Base-by-base conservation (phyloP, 2,797 vertebrate genomes). In the Mormyrops boulengeri region DNA sequence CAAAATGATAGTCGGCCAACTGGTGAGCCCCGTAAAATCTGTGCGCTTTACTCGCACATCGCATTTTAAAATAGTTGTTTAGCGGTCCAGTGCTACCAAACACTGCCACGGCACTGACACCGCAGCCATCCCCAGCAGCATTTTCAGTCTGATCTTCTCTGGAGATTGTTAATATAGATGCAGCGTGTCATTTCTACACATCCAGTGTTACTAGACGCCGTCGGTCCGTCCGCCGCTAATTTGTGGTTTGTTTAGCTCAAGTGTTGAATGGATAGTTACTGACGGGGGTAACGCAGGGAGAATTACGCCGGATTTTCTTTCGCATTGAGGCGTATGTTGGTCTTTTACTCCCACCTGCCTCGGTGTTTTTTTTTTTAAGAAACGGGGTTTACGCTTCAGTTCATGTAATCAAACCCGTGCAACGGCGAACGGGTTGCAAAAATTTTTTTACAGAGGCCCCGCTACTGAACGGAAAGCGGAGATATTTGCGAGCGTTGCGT, bases 191-290 rank as follows among this genome's bases (percentile, higher is more conserved):
- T 47, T 82, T 47, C 77, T 47, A 44, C 41, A 82, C 77, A n/a
- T 47, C 77, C 38, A 5, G 19, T 17, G 34, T 38, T 17, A 38
- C 34, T 38, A 38, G 69, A 38, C 69, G 77, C 77, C 41, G 77
- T 82, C 77, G 77, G 38, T 82, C 77, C 19, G 77, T 47, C 69
- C 69, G 69, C 69, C 69, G 69, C 69, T 73, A 73, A 73, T 73
- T 73, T 73, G 69, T 38, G 69, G 12, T 41, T 34, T 34, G 26
- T 34, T 73, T 73, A 73, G 30, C 14, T 38, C 69, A 17, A 73
- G 30, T 38, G 69, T 73, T 6, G 69, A 73, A 73, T 73, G 69
- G 69, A 41, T 73, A 73, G 69, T 73, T 73, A 73, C 69, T 17
- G 34, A 38, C 69, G 4, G 77, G 77, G 17, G 19, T 82, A 44